These are phyloP conservation scores for Bruchidius siliquastri DNA, from an alignment of 2,888 invertebrate species.

Conservation along the genomic window DNA sequence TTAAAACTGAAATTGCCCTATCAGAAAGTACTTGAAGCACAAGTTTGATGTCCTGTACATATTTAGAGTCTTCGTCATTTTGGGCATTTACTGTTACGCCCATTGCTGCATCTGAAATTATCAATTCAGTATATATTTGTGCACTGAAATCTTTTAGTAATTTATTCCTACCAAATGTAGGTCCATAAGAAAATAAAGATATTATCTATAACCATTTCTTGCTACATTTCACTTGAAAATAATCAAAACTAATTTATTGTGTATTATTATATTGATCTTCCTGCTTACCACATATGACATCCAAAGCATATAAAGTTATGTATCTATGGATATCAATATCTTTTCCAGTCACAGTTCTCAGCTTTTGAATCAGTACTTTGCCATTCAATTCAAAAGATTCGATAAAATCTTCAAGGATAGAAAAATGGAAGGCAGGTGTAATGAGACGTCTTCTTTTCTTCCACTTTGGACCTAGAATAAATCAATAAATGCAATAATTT, in stretches of 20 bases:
- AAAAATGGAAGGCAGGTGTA: constrained; percentile 76
- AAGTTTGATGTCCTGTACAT: neutral
- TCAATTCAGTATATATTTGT: no score
- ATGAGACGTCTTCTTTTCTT: constrained; percentile 63
- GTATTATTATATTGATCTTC: no score
- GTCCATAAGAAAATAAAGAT: no score
- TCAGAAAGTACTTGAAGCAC: neutral
- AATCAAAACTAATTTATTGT: no score
- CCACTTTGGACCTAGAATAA: constrained; percentile 56
- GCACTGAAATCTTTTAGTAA: neutral
- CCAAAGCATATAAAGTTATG: constrained; percentile 57
- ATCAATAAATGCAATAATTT: no score
- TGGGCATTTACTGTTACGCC: constrained; percentile 3
- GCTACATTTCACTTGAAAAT: no score
- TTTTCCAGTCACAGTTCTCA: constrained; percentile 42
- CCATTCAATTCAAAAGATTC: constrained; percentile 64
- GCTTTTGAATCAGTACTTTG: constrained; percentile 53
- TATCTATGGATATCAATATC: constrained; percentile 59
- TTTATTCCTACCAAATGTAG: no score
- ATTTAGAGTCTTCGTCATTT: constrained; percentile 1
- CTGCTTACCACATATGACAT: constrained; percentile 58
- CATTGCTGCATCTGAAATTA: constrained; percentile 6
- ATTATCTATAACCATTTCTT: no score
- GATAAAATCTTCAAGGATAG: constrained; percentile 67
- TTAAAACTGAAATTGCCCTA: constrained; percentile 34